Base-by-base conservation (phyloP, 2,113 vertebrate species). In the Halichoeres trimaculatus region DNA sequence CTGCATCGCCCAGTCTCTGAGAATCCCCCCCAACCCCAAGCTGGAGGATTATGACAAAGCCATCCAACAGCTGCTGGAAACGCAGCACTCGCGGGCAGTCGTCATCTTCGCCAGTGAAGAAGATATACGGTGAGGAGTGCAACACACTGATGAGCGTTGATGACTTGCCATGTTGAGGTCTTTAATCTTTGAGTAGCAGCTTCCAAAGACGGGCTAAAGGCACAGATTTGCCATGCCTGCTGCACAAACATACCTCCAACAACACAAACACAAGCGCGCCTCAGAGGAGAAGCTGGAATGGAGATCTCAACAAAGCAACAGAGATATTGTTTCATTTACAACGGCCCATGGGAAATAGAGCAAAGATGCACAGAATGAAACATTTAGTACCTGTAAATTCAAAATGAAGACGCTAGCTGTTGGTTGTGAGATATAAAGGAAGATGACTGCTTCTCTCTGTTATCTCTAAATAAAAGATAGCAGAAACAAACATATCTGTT, bases 1-100 rank as follows among this genome's bases (percentile, higher is more conserved):
- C 92, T 98, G 97, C 93, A 96, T 98, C 43, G 96, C 97, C 74
- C 97, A 98, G 94, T 97, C 96, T 26, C 91, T 97, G 94, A 96
- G 96, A 92, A 97, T 98, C 72, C 96, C 96, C n/a, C 94, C 95
- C 86, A 95, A 97, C 62, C 94, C 93, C 83, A 95, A 94, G 91
- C 93, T 91, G 91, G 94, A 91, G 88, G 95, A 98, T 93, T 97
- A 96, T 16, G 96, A 98, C 74, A 96, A 92, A 82, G 94, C 95
- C 77, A 94, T 98, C 92, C 95, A 91, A 87, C 96, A 97, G 79
- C 95, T 98, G 76, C 91, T 97, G 85, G 97, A 98, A 74, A 96
- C 95, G 0, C 94, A 94, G 73, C 94, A 95, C 85, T 95, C 96
- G 78, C 93, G 96, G 75, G 96, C 95, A 71, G 87, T 98, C 70